Evolutionary conservation across 2,797 vertebrate species (phyloP).

Genomic region (Myotis findleyi): DNA sequence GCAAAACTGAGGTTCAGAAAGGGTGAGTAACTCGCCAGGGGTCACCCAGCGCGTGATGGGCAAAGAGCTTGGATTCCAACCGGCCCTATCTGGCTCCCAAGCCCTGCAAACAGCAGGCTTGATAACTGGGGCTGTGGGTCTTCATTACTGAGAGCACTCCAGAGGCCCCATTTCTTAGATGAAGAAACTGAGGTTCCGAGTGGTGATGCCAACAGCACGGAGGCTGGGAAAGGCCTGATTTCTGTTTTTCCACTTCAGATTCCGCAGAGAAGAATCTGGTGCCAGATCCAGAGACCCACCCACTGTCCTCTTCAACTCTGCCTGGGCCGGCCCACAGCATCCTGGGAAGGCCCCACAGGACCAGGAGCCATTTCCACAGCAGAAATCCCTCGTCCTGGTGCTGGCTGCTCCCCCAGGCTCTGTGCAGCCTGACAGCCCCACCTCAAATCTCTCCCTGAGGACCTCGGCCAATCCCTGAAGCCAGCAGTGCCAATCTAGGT

Average conservation of each 20-base stretch:
- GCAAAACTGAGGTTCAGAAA: neutral
- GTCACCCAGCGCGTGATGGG: neutral
- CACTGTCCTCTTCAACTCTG: neutral
- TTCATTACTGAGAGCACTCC: rapidly evolving
- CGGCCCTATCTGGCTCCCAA: rapidly evolving
- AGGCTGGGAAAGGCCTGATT: neutral
- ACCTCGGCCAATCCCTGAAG: neutral
- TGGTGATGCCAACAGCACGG: rapidly evolving
- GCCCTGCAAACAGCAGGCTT: no score
- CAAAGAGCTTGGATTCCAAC: neutral
- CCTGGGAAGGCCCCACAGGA: neutral
- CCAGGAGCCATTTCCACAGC: neutral
- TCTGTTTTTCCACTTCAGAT: neutral
- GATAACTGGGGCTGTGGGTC: neutral
- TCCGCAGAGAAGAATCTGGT: neutral
- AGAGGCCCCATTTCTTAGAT: neutral
- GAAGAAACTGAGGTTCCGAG: neutral
- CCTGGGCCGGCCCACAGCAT: neutral
- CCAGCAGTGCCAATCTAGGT: rapidly evolving
- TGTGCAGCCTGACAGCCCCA: rapidly evolving
- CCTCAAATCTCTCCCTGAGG: neutral
- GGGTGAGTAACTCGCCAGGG: rapidly evolving
- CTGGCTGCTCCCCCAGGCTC: no score
- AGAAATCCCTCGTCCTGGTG: neutral
- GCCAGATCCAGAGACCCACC: neutral